Percentiles rank a stretch among this genome's conserved stretches.
Evolutionary conservation across 2,113 vertebrate species (phyloP).

Genomic region (Anser brachyrhynchus): DNA sequence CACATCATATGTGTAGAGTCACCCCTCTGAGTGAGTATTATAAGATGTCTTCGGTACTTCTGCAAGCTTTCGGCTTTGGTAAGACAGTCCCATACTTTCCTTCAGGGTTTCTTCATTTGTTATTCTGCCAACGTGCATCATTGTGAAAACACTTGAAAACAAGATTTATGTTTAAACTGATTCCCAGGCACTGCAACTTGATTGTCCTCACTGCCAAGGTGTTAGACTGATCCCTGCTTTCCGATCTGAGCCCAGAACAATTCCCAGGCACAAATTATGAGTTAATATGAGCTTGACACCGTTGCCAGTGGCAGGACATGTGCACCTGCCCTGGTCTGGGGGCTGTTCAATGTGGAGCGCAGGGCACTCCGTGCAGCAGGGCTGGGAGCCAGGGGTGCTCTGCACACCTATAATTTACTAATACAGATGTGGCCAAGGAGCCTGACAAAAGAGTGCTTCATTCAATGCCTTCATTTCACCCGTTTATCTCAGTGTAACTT

Average conservation of each 20-base stretch:
- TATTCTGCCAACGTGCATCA: background rate
- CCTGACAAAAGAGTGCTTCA: background rate
- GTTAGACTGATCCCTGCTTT: background rate
- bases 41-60: background rate
- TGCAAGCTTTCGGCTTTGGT: background rate
- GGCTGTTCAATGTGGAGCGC: background rate
- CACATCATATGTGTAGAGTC: background rate
- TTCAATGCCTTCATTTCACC: background rate
- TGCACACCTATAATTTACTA: background rate
- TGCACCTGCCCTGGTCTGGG: accelerated
- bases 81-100: background rate
- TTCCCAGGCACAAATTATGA: background rate
- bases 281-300: background rate
- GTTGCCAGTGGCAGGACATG: background rate
- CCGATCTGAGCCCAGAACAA: background rate
- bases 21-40: background rate
- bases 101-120: background rate
- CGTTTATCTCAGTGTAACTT: background rate
- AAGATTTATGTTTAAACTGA: background rate
- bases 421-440: background rate
- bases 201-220: background rate
- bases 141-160: background rate
- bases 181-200: background rate
- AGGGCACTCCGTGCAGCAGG: background rate
- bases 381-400: background rate